Evolutionary conservation across 2,113 vertebrate species (phyloP).

Genomic region (Mungos mungo): DNA sequence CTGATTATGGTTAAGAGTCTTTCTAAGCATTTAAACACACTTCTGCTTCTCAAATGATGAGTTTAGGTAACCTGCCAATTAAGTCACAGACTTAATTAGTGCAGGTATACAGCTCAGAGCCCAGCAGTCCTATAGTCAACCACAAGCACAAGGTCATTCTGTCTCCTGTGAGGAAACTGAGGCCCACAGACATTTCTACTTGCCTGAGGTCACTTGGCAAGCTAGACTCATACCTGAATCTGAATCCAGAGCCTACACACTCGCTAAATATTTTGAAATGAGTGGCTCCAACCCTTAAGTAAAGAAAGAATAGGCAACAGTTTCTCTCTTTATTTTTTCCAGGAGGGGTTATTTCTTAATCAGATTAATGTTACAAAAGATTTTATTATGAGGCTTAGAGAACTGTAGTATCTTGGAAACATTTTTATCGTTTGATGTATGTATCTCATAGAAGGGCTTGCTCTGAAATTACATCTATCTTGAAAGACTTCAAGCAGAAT

Average conservation of each 20-base stretch:
- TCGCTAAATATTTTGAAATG: background rate
- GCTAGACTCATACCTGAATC: background rate
- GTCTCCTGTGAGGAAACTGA: background rate
- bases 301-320: background rate
- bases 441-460: background rate
- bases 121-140: background rate
- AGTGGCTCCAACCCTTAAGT: background rate
- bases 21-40: background rate
- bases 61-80: background rate
- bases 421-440: background rate
- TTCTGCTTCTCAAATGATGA: constrained; percentile 12
- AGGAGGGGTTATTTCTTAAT: background rate
- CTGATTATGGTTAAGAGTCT: background rate
- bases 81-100: background rate
- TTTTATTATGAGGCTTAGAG: background rate
- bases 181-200: background rate
- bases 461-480: constrained; percentile 4
- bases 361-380: background rate
- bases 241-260: background rate
- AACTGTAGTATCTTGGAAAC: background rate
- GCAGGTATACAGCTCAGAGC: background rate
- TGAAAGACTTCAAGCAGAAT: constrained; percentile 8
- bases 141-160: background rate
- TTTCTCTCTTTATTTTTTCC: background rate
- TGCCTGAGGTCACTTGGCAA: background rate